Evolutionary conservation across 2,888 invertebrate genomes (phyloP), one percentile per base, ranked within the genome.

Genomic region (Leptogaster cylindrica): DNA sequence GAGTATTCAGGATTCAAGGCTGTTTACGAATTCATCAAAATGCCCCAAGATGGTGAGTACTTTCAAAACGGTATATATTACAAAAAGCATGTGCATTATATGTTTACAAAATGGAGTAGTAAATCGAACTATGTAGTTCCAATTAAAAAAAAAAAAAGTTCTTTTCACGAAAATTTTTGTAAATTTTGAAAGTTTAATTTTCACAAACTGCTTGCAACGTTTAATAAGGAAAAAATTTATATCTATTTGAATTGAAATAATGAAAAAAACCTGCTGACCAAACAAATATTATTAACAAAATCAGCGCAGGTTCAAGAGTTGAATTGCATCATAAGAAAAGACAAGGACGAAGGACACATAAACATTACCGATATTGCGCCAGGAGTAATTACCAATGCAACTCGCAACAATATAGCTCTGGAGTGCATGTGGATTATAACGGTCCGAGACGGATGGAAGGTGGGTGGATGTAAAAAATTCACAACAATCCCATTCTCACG

Each of bases 1-100:
- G 89, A 92, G 79, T 89, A 89, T 76, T 82, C 82, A 27, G 93
- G 93, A 1, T 93, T 93, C 81, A 85, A 86, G 73, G 92, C 91
- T 0, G 88, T 91, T 18, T 93, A 89, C 80, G 86, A 85, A 71
- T 89, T 85, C 77, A 81, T 88, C 67, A 85, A 85, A 44, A 82
- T 87, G 70, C 85, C 85, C 23, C 81, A 84, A 23, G 80, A 83
- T 73, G 81, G 88, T 88, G n/a, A n/a, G n/a, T n/a, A n/a, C n/a
- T n/a, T n/a, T n/a, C n/a, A n/a, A n/a, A n/a, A 28, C 2, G 8
- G 25, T 50, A 10, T 50, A 10, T 23, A n/a, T n/a, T n/a, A n/a
- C n/a, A n/a, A n/a, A n/a, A n/a, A n/a, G n/a, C 23, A 0, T 8
- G 18, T 58, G 1, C 1, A 33, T n/a, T n/a, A n/a, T n/a, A n/a